Conservation (phyloP, 2,888 invertebrate genomes). For the Amphipoea lucens region DNA sequence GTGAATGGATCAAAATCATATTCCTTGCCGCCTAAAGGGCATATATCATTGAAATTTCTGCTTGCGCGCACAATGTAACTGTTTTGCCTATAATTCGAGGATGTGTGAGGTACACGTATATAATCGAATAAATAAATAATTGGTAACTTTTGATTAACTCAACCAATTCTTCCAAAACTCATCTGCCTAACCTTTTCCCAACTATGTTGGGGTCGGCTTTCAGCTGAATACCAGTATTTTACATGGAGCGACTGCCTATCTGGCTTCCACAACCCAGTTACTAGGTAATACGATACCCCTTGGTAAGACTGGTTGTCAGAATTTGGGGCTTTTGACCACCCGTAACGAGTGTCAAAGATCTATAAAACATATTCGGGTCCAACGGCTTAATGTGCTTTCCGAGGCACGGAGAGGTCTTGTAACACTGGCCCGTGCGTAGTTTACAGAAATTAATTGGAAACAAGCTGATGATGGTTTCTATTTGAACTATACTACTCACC, state of each 20-base stretch:
- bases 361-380: neutral
- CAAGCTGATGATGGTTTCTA: too few relatives aligned
- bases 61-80: too few relatives aligned
- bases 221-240: neutral
- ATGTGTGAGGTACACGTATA: too few relatives aligned
- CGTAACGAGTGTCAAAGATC: neutral
- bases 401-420: neutral
- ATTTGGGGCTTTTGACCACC: neutral
- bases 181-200: neutral
- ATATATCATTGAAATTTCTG: too few relatives aligned
- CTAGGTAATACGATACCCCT: neutral
- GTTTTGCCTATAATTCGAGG: too few relatives aligned
- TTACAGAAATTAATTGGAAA: too few relatives aligned
- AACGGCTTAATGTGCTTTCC: neutral
- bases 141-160: neutral
- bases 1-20: too few relatives aligned
- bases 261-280: neutral
- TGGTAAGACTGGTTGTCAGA: neutral
- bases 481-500: too few relatives aligned
- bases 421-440: too few relatives aligned
- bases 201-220: neutral
- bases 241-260: neutral
- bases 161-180: neutral
- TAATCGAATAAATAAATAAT: neutral
- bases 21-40: too few relatives aligned